Evolutionary conservation across 2,888 invertebrate species (phyloP).

Genomic region (Pristionchus japonicus): DNA sequence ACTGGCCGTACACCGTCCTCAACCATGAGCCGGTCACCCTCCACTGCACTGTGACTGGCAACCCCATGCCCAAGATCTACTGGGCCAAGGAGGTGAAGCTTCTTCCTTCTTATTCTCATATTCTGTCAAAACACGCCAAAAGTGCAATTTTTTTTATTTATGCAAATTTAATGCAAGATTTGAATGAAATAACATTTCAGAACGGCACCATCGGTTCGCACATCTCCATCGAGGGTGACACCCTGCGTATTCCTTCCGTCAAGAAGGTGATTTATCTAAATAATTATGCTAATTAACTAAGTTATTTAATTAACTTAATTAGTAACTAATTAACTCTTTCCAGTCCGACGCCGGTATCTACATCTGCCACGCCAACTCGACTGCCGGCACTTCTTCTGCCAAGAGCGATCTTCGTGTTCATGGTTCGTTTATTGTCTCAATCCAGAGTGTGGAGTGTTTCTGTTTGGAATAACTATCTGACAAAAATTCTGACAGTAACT

Average conservation of each 20-base stretch:
- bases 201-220: neutral
- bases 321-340: neutral
- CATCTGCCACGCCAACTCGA: conserved; percentile 54
- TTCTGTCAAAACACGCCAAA: no score
- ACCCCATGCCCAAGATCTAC: conserved; percentile 62
- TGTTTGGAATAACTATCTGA: neutral
- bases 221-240: conserved; percentile 21
- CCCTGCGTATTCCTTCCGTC: neutral
- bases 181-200: conserved; percentile 19
- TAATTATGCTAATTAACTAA: neutral
- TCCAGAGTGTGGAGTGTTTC: neutral
- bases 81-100: conserved; percentile 53
- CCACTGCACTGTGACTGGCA: conserved; percentile 65
- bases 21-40: conserved; percentile 45
- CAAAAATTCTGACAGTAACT: neutral
- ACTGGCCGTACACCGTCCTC: conserved; percentile 42
- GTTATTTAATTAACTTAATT: neutral
- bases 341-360: conserved; percentile 55
- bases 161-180: neutral
- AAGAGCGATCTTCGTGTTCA: conserved; percentile 56
- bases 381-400: conserved; percentile 52
- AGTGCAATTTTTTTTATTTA: no score
- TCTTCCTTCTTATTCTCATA: no score
- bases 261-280: neutral
- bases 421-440: conserved; percentile 49